A percentile compares a stretch with the other conserved stretches of the same genome.
These are phyloP conservation scores for Anguilla anguilla DNA, from an alignment of 2,797 vertebrate species.

Conservation along the genomic window DNA sequence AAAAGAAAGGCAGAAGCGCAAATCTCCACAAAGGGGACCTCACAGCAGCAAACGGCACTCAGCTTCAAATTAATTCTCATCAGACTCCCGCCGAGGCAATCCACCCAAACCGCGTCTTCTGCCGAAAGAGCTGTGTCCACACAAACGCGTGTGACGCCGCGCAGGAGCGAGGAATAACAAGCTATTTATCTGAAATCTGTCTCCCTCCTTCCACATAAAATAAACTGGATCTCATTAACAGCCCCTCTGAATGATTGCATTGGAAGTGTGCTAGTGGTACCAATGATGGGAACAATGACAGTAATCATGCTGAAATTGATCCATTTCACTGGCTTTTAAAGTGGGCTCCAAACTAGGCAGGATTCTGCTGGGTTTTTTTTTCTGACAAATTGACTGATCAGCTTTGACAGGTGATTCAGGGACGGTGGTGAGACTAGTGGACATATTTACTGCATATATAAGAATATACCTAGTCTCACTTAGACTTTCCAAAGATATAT, in stretches of 20 bases:
- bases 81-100: slow-evolving; percentile 32
- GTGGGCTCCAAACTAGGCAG: not conserved
- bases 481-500: not conserved
- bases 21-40: not conserved
- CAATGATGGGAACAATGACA: slow-evolving; percentile 54
- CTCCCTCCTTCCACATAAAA: slow-evolving; percentile 43
- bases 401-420: not conserved
- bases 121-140: slow-evolving; percentile 29
- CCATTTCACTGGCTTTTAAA: slow-evolving; percentile 49
- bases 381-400: slow-evolving; percentile 44
- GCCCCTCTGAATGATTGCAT: slow-evolving; percentile 45
- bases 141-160: not conserved
- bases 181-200: slow-evolving; percentile 51
- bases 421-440: not conserved
- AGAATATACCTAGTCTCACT: not conserved
- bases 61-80: slow-evolving; percentile 41
- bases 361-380: slow-evolving; percentile 8
- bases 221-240: slow-evolving; percentile 55
- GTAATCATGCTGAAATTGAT: slow-evolving; percentile 56
- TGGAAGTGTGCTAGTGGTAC: slow-evolving; percentile 24
- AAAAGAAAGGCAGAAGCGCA: not conserved
- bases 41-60: slow-evolving; percentile 45
- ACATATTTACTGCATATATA: not conserved
- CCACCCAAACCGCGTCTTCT: slow-evolving; percentile 16
- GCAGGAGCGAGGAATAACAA: slow-evolving; percentile 47